Base-by-base conservation (phyloP, 1,140 invertebrate genomes). In the Aphidius gifuensis region DNA sequence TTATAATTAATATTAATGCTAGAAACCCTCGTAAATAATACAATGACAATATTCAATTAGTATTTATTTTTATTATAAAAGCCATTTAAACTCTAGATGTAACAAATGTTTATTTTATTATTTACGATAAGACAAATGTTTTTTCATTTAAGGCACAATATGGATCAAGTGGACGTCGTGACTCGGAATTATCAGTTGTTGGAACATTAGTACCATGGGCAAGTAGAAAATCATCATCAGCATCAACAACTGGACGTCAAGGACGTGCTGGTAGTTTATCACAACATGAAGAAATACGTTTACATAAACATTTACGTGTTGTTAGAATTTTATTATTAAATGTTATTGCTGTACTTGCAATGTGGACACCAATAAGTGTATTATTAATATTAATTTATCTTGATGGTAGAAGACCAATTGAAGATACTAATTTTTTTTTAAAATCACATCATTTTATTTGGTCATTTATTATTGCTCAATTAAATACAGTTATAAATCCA, bases 401-500 rank as follows among this genome's bases (percentile, higher is more conserved):
- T 16, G 85, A 86, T 66, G 85, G 85, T 5, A 75, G 76, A 54
- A 70, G 85, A 21, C 71, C 77, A 1, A 82, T 69, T 43, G 79
- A 82, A 5, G 80, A 85, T 58, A 81, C 78, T 0, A 69, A 79
- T 47, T 85, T 82, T 64, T 85, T 85, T 63, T 61, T 85, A 5
- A 67, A 77, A 21, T 84, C 83, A 2, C 79, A 83, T 60, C 82
- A 86, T 68, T 85, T 86, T 64, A 70, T 86, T 8, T 81, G 80
- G 75, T 74, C 86, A 5, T 77, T 89, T 40, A 74, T 86, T 8
- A 74, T 88, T 0, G 87, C 87, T 5, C 84, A 89, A 58, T 74
- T 88, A 11, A 91, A 90, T 71, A 89, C 88, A 6, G 86, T 90
- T 65, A 86, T 91, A 51, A 93, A 92, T 80, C 91, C 91, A 2